Conservation (phyloP, 2,113 vertebrate genomes). For the Natator depressus region DNA sequence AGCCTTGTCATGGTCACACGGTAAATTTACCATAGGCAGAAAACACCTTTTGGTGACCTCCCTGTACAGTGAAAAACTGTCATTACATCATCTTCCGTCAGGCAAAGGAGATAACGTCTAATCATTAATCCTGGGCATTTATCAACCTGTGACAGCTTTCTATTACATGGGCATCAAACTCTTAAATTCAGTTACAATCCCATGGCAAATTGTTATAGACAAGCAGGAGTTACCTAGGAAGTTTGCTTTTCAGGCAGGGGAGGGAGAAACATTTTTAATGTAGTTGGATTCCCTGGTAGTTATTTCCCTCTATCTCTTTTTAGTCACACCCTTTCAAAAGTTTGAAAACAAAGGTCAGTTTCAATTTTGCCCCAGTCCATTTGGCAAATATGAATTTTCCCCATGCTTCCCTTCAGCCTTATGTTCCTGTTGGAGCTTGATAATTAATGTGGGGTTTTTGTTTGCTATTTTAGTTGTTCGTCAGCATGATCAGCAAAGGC, state of each 20-base stretch:
- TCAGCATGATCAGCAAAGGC: neutral
- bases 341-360: neutral
- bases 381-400: neutral
- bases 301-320: neutral
- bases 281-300: neutral
- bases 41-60: conserved; percentile 39
- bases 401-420: neutral
- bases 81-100: conserved; percentile 9
- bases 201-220: conserved; percentile 22
- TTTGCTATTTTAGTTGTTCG: neutral
- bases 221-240: neutral
- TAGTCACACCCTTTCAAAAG: neutral
- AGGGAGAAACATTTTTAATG: neutral
- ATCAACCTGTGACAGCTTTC: conserved; percentile 69
- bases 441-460: neutral
- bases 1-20: conserved; percentile 39
- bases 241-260: neutral
- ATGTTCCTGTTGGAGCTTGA: neutral
- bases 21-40: conserved; percentile 56
- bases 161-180: conserved; percentile 66
- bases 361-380: neutral
- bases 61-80: conserved; percentile 43
- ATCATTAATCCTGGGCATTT: conserved; percentile 66
- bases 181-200: conserved; percentile 56
- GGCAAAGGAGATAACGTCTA: conserved; percentile 33